Percentiles rank a stretch among this genome's conserved stretches.
These are phyloP conservation scores for Microctonus aethiopoides DNA, from an alignment of 2,888 invertebrate species.

Conservation along the genomic window DNA sequence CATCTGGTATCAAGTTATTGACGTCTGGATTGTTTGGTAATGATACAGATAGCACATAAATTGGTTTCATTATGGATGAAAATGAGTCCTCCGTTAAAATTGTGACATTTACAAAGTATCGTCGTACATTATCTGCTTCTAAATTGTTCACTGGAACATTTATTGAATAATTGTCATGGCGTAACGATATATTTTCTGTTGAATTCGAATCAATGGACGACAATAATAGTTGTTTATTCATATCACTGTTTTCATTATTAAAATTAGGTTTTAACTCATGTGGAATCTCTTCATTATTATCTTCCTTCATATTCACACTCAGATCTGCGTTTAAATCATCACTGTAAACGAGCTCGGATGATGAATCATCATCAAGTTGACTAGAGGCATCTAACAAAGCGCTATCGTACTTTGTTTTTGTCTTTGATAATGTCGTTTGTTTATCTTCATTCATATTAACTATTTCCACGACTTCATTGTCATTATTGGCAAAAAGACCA, in stretches of 20 bases:
- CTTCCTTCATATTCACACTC: conserved; percentile 50
- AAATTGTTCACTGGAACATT: conserved; percentile 20
- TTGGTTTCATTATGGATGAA: conserved; percentile 71
- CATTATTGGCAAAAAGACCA: conserved; percentile 60
- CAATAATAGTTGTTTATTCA: neutral
- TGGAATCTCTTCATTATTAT: conserved; percentile 56
- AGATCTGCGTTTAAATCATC: conserved; percentile 46
- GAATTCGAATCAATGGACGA: neutral
- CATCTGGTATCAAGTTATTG: conserved; percentile 64
- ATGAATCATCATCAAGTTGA: conserved; percentile 34
- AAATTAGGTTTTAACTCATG: conserved; percentile 54
- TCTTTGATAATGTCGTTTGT: conserved; percentile 52
- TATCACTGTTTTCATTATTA: conserved; percentile 39
- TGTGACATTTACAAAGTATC: conserved; percentile 84
- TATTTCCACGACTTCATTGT: conserved; percentile 67
- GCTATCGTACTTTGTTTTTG: conserved; percentile 50
- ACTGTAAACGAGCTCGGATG: conserved; percentile 26
- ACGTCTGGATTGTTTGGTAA: conserved; percentile 75
- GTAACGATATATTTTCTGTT: conserved; percentile 19
- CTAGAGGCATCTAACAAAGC: conserved; percentile 16
- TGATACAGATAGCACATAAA: conserved; percentile 84
- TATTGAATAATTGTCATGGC: neutral
- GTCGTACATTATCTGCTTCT: conserved; percentile 64
- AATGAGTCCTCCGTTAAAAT: conserved; percentile 78
- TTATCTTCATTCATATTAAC: conserved; percentile 64